Percentiles rank a stretch among this genome's conserved stretches.
These are phyloP conservation scores for Muscicapa comitata DNA, from an alignment of 2,797 vertebrate genomes.

Conservation along the genomic window DNA sequence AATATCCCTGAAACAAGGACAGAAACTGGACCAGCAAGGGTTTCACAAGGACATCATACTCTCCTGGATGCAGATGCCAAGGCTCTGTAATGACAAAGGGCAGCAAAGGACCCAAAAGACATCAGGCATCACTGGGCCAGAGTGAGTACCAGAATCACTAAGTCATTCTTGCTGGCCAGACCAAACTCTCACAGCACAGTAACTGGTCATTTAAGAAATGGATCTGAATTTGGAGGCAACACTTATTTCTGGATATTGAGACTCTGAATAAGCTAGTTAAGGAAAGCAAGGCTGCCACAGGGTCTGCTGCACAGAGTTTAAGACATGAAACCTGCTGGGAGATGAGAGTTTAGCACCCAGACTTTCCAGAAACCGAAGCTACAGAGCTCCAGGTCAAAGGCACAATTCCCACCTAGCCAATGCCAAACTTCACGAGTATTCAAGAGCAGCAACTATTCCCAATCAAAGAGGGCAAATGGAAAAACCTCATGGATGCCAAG, in stretches of 20 bases:
- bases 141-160: neutral
- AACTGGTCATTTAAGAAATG: neutral
- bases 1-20: neutral
- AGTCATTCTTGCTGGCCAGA: neutral
- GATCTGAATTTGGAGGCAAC: neutral
- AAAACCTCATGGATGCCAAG: neutral
- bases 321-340: neutral
- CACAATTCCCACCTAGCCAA: accelerated
- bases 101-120: neutral
- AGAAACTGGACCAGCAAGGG: neutral
- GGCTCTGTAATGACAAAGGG: neutral
- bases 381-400: neutral
- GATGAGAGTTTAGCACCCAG: neutral
- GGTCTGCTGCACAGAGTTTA: neutral
- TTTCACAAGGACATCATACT: neutral
- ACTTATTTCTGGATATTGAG: neutral
- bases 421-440: neutral
- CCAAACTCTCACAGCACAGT: neutral
- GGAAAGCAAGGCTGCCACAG: neutral
- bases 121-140: neutral
- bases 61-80: neutral
- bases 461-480: neutral
- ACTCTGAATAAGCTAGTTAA: neutral
- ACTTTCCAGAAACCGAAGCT: neutral
- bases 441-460: neutral